Base-by-base conservation (phyloP, 2,888 invertebrate genomes). In the Heliconius ismenius region DNA sequence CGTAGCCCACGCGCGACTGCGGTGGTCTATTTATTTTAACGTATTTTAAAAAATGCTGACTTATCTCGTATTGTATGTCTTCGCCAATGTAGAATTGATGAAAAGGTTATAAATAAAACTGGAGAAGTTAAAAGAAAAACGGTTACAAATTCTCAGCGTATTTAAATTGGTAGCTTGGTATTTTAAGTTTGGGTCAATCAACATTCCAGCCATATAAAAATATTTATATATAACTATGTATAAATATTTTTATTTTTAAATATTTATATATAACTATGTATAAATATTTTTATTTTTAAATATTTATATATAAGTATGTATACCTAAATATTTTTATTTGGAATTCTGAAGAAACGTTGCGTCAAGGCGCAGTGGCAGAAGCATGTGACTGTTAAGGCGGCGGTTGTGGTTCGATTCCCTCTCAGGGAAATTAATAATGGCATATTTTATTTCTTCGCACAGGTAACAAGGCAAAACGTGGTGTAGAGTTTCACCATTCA, bases 11-110 rank as follows among this genome's bases (percentile, higher is more conserved):
- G 83, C 84, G 24, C 83, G 49, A 69, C 80, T 74, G 76, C 79
- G 85, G 85, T 84, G 84, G 85, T 85, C 86, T 83, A 83, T 84
- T 84, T 86, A 84, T 84, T 84, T 81, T 82, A 80, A 82, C 82
- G 82, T 83, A 83, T 82, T 82, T 82, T 54, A 62, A 69, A 63
- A 63, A 68, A 43, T 73, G 73, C 63, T 75, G 69, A 62, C 32
- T 36, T 60, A 60, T 28, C 4, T 3, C 58, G 62, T 21, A 26
- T 32, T 62, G 58, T 62, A 75, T 54, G 26, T 76, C 64, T 60
- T 39, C 36, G 39, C 26, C 58, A 60, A 58, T 32, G 24, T 24
- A 58, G 32, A 11, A 70, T 60, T 21, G 11, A 28, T 54, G 49
- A 10, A 68, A 49, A 68, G 24, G 43, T 49, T 43, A 26, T 49